A percentile compares a stretch with the other conserved stretches of the same genome.
Conservation (phyloP, 2,888 invertebrate species). For the Flexamia atlantica region DNA sequence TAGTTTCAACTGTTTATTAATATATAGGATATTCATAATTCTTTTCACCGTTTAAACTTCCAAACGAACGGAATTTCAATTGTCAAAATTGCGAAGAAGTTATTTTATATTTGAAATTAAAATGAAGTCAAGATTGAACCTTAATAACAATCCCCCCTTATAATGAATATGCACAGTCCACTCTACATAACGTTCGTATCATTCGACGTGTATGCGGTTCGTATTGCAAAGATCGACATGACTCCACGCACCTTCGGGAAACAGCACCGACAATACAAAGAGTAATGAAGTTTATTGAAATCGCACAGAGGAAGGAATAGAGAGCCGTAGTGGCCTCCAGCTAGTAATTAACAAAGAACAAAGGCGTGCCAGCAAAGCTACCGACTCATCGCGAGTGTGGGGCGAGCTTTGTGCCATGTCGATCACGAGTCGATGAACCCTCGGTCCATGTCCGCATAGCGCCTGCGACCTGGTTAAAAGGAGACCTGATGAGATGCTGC, state of each 20-base stretch:
- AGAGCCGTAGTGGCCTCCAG: neutral
- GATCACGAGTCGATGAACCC: slow-evolving; percentile 36
- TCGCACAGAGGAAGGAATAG: slow-evolving; percentile 31
- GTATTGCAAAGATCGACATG: neutral
- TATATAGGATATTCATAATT: no score
- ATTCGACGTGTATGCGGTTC: no score
- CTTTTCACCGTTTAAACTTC: no score
- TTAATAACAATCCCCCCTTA: no score
- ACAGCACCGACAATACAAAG: slow-evolving; percentile 31
- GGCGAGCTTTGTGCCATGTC: neutral
- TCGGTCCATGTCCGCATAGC: neutral
- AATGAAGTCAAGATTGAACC: no score
- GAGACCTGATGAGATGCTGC: neutral
- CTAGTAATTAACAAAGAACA: slow-evolving; percentile 58
- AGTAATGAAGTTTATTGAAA: slow-evolving; percentile 57
- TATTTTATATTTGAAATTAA: no score
- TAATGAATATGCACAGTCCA: no score
- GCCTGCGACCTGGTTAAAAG: neutral
- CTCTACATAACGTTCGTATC: no score
- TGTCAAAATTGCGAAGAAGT: no score
- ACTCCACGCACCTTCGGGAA: slow-evolving; percentile 39
- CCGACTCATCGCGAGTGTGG: slow-evolving; percentile 50
- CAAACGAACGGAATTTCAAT: no score
- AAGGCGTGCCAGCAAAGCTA: slow-evolving; percentile 50
- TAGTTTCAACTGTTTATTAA: no score